phyloP scores from a whole-genome alignment of 2,113 vertebrate genomes.

The Morone saxatilis region DNA sequence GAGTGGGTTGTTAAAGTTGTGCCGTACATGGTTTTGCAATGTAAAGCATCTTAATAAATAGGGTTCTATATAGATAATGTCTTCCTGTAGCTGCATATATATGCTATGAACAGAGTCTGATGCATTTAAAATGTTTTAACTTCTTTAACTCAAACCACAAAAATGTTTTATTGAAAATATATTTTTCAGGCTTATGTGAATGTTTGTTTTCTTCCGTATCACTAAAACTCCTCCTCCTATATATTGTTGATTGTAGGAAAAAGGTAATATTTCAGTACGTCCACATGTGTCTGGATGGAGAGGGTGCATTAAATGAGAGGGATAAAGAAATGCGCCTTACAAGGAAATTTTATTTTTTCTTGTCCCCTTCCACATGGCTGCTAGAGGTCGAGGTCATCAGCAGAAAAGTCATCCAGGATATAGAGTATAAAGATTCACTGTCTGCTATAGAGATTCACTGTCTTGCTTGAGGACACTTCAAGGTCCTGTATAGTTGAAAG shows the following conservation, averaged over 20 bases:
- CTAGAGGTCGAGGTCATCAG: conserved; percentile 30
- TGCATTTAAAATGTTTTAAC: background rate
- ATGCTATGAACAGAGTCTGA: background rate
- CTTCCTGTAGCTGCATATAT: background rate
- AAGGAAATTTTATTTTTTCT: background rate
- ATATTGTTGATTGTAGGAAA: background rate
- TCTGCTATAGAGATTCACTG: background rate
- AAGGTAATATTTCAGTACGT: background rate
- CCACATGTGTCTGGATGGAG: background rate
- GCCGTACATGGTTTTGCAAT: background rate
- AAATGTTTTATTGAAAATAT: background rate
- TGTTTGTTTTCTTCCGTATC: background rate
- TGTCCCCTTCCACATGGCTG: background rate
- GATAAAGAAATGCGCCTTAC: background rate
- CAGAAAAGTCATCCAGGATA: background rate
- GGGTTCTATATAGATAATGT: background rate
- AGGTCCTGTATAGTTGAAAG: conserved; percentile 21
- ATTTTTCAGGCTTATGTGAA: background rate
- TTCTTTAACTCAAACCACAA: background rate
- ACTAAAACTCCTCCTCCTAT: background rate
- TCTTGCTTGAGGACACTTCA: conserved; percentile 39
- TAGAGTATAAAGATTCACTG: background rate
- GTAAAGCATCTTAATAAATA: background rate
- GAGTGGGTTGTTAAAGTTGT: background rate
- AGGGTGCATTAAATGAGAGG: background rate